Evolutionary conservation across 2,888 invertebrate species (phyloP).

Genomic region (Polymixis lichenea): DNA sequence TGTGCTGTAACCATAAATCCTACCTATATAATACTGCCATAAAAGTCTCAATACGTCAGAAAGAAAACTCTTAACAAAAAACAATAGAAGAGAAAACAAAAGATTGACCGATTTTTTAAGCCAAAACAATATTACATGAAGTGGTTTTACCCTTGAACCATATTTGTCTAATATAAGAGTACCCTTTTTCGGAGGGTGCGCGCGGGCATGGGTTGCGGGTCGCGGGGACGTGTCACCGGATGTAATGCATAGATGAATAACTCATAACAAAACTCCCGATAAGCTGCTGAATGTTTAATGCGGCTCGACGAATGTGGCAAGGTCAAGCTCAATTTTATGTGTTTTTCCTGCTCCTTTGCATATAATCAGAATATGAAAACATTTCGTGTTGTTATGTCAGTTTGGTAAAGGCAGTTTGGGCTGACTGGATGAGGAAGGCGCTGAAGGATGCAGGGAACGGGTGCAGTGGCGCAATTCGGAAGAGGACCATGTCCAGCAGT

Average conservation of each 20-base stretch:
- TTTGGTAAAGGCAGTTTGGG: background rate
- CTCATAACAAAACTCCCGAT: constrained; percentile 44
- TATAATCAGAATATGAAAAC: background rate
- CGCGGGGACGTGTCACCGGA: constrained; percentile 40
- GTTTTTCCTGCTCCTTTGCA: constrained; percentile 8
- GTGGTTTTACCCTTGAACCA: constrained; percentile 45
- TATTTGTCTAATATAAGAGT: constrained; percentile 23
- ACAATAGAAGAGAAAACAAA: background rate
- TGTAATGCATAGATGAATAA: constrained; percentile 54
- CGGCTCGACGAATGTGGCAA: constrained; percentile 33
- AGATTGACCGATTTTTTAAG: constrained; percentile 2
- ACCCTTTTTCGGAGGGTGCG: constrained; percentile 43
- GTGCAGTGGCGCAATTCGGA: background rate
- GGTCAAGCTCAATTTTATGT: constrained; percentile 40
- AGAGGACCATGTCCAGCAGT: background rate
- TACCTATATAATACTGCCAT: background rate
- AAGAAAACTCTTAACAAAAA: background rate
- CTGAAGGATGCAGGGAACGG: background rate
- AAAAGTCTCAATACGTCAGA: background rate
- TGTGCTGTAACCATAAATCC: background rate
- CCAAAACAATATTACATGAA: constrained; percentile 9
- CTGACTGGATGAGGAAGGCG: too few species aligned
- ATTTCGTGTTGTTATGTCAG: background rate
- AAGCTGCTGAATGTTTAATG: constrained; percentile 52
- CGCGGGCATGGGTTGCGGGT: constrained; percentile 22